Percentiles rank a stretch among this genome's conserved stretches.
phyloP scores from a whole-genome alignment of 2,113 vertebrate species.

The Aspidoscelis tigris region DNA sequence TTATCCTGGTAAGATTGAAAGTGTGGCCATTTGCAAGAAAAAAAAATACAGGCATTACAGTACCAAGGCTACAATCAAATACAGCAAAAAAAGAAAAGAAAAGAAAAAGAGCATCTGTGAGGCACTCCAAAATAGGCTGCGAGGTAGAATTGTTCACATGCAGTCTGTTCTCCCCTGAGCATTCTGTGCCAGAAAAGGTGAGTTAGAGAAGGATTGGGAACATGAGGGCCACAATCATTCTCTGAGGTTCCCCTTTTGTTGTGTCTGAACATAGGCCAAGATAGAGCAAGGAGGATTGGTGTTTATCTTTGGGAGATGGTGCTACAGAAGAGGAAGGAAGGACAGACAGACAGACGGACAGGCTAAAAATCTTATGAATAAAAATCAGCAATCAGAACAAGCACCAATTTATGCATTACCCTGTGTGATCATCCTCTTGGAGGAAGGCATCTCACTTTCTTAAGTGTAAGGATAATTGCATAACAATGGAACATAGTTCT shows the following conservation, averaged over 20 bases:
- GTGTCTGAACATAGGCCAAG: not conserved
- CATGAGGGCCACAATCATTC: no score
- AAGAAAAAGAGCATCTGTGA: no score
- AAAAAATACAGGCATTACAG: not conserved
- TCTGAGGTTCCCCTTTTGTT: no score
- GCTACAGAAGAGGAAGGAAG: not conserved
- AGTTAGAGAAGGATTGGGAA: no score
- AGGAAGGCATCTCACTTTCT: not conserved
- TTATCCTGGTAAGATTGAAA: not conserved
- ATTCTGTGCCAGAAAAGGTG: no score
- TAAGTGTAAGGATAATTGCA: no score
- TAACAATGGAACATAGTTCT: no score
- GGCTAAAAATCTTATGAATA: not conserved
- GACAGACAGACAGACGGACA: not conserved
- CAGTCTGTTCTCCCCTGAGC: no score
- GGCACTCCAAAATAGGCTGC: no score
- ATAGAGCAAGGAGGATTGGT: not conserved
- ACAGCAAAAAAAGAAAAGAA: no score
- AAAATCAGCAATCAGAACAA: not conserved
- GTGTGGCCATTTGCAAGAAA: slow-evolving; percentile 30
- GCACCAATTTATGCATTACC: not conserved
- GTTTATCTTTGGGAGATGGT: not conserved
- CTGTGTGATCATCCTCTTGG: no score
- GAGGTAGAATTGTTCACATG: no score
- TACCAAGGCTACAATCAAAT: not conserved